Evolutionary conservation across 2,113 vertebrate species (phyloP), one percentile per base, ranked within the genome.

Genomic region (Ceyx margarethae): DNA sequence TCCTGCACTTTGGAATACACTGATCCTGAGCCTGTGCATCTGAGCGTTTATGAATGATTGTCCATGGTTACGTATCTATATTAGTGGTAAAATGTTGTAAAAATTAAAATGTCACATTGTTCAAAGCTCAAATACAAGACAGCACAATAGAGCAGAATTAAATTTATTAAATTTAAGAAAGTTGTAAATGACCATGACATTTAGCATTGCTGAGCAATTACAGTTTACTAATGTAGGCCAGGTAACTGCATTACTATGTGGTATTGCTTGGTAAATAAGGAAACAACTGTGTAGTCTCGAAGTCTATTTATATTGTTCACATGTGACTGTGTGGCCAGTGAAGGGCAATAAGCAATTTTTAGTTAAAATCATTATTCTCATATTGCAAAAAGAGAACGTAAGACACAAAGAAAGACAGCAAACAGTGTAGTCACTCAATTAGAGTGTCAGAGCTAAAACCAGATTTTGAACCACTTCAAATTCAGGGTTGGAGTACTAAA

Each of bases 281-380:
- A 91, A 85, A 89, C 53, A 85, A 61, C 77, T 73, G 15, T 48
- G 48, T 45, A 81, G 62, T 20, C 45, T 82, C 76, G 29, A 90
- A 81, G 29, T 61, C 35, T 85, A 33, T 87, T 87, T 81, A 33
- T 72, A 91, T 78, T 37, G 16, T 26, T 91, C n/a, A 78, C 16
- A 45, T 37, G 43, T 90, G 48, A 64, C 54, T 79, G 9, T 42
- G 75, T 68, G 76, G 79, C 40, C 54, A 87, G 45, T 76, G 58
- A 93, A 94, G 72, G 58, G 42, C 67, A 94, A 79, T 45, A 58
- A 93, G 37, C 66, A 87, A 87, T 84, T 91, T 87, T 72, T 75
- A 81, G 58, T 53, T 64, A 64, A 90, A 90, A 68, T 64, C 21
- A 31, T 85, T 82, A 68, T 82, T 73, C 43, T 62, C 71, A 33